Evolutionary conservation across 1,140 invertebrate genomes (phyloP).

Genomic region (Sycophila sp.): DNA sequence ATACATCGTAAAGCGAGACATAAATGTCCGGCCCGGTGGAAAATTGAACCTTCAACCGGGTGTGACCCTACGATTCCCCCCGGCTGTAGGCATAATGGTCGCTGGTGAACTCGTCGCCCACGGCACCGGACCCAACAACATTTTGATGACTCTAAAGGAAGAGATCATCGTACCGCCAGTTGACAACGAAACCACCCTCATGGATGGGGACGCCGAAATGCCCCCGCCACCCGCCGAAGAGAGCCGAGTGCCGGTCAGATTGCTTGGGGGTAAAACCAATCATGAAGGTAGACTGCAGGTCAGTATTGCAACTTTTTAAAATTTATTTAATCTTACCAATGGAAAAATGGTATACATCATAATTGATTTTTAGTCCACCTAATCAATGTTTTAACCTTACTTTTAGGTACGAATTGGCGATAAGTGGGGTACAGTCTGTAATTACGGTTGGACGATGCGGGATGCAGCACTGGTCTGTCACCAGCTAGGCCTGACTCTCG

Average conservation of each 20-base stretch:
- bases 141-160: conserved; percentile 80
- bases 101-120: conserved; percentile 88
- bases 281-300: conserved; percentile 86
- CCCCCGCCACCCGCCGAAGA: conserved; percentile 63
- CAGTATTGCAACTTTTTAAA: conserved; percentile 21
- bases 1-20: conserved; percentile 89
- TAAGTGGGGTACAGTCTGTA: conserved; percentile 97
- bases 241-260: conserved; percentile 73
- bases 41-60: conserved; percentile 87
- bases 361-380: no score
- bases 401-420: conserved; percentile 81
- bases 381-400: conserved; percentile 45
- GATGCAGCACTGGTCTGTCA: conserved; percentile 94
- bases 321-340: not conserved
- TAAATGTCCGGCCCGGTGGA: conserved; percentile 89
- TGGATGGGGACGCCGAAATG: conserved; percentile 33
- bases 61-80: conserved; percentile 86
- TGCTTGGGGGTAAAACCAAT: conserved; percentile 78
- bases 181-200: conserved; percentile 69
- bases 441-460: conserved; percentile 93
- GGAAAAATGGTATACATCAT: not conserved
- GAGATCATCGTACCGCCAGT: conserved; percentile 72
- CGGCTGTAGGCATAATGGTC: conserved; percentile 96
- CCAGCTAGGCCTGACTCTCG: conserved; percentile 91
- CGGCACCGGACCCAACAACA: conserved; percentile 80